Conservation (phyloP, 1,140 invertebrate species). For the Achroia grisella region DNA sequence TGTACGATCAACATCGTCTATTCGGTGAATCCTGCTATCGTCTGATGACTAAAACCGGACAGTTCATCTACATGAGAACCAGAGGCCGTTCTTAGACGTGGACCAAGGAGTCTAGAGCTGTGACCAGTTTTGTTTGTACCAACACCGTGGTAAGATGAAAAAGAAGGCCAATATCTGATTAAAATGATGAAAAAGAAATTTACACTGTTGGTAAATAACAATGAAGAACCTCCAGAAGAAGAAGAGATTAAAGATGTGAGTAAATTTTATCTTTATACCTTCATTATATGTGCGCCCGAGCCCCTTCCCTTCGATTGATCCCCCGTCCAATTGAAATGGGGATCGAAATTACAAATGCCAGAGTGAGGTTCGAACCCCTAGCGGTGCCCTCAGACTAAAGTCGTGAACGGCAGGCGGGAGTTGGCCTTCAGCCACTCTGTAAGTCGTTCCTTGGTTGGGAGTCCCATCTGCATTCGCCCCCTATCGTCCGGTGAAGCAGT, state of each 20-base stretch:
- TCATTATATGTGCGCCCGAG: too few species aligned
- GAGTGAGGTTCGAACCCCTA: too few species aligned
- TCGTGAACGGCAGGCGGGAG: too few species aligned
- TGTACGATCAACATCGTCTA: slow-evolving; percentile 85
- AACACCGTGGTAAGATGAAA: slow-evolving; percentile 85
- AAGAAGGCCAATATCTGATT: slow-evolving; percentile 80
- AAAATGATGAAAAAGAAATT: slow-evolving; percentile 83
- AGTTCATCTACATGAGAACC: slow-evolving; percentile 87
- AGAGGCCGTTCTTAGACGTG: slow-evolving; percentile 85
- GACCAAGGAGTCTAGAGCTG: slow-evolving; percentile 80
- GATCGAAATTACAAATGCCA: too few species aligned
- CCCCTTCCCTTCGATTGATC: too few species aligned
- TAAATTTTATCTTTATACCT: too few species aligned
- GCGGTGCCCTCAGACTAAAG: too few species aligned
- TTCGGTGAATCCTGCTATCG: slow-evolving; percentile 88
- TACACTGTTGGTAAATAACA: slow-evolving; percentile 64
- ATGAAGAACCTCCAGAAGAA: slow-evolving; percentile 57
- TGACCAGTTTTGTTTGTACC: slow-evolving; percentile 88
- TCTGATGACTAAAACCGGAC: slow-evolving; percentile 83
- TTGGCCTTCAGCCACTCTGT: too few species aligned
- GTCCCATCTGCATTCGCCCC: too few species aligned
- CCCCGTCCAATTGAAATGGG: too few species aligned
- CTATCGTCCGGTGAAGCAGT: too few species aligned
- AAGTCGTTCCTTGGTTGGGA: too few species aligned
- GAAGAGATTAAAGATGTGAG: slow-evolving; percentile 45